Conservation (phyloP, 30 jellyfish, hydroid and myxozoan species). For the Aurelia coerulea region DNA sequence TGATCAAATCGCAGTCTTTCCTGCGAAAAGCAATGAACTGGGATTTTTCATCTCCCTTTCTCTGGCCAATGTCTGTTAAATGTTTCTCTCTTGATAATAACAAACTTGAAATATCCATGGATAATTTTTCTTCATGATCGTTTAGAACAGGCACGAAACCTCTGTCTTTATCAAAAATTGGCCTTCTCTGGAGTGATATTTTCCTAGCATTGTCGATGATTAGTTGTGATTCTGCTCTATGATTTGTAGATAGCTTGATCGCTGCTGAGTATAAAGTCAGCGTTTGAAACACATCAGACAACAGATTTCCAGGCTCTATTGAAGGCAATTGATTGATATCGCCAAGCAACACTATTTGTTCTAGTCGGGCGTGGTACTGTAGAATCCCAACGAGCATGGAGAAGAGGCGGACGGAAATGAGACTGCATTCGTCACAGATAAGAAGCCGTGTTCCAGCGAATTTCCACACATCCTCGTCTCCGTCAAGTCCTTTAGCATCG, state of each 20-base stretch:
- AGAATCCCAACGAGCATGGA: constrained; percentile 26
- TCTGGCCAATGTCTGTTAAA: constrained; percentile 1
- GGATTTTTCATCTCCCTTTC: constrained; percentile 10
- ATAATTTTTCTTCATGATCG: not conserved
- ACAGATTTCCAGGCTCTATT: constrained; percentile 21
- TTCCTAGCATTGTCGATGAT: constrained; percentile 3
- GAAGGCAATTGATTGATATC: constrained; percentile 27
- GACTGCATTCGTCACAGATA: constrained; percentile 39
- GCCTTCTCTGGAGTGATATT: constrained; percentile 1
- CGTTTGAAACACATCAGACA: constrained; percentile 8
- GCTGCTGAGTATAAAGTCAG: not conserved
- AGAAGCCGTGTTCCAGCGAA: constrained; percentile 5
- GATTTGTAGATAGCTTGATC: constrained; percentile 3
- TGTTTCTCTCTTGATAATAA: not conserved
- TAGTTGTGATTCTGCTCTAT: constrained; percentile 21
- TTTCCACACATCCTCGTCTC: not conserved
- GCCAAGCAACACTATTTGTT: constrained; percentile 11
- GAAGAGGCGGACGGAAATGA: constrained; percentile 24
- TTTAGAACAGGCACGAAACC: constrained; percentile 5
- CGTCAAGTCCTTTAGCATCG: not conserved
- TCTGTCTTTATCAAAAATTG: not conserved
- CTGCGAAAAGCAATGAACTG: constrained; percentile 26
- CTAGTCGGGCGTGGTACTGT: constrained; percentile 5
- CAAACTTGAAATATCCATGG: not conserved
- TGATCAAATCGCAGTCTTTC: constrained; percentile 34